A percentile compares a stretch with the other conserved stretches of the same genome.
Evolutionary conservation across 2,113 vertebrate species (phyloP).

Genomic region (Boulengeromyrus knoepffleri): DNA sequence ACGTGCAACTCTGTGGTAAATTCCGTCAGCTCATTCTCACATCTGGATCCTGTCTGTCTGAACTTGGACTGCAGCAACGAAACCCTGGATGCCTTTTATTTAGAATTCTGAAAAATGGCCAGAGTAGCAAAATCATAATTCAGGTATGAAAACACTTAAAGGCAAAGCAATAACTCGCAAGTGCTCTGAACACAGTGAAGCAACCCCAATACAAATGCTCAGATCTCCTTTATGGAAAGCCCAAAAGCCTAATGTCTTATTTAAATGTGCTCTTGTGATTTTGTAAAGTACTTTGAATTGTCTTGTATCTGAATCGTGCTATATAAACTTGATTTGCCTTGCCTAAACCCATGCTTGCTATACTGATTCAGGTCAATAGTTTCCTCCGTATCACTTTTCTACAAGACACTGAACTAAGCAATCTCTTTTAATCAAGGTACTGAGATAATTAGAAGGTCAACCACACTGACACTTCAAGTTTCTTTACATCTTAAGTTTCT

Average conservation of each 20-base stretch:
- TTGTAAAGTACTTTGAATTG: too few species aligned
- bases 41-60: slow-evolving; percentile 1
- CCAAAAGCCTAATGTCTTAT: neutral
- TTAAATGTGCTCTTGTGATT: too few species aligned
- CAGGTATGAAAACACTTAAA: slow-evolving; percentile 4
- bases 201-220: neutral
- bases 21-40: slow-evolving; percentile 4
- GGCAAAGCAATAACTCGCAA: neutral
- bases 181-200: neutral
- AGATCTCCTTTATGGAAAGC: neutral
- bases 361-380: neutral
- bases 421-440: neutral
- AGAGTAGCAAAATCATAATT: slow-evolving; percentile 19
- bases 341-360: neutral
- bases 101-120: slow-evolving; percentile 22
- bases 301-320: neutral
- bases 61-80: neutral
- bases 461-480: neutral
- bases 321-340: neutral
- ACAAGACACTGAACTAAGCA: neutral
- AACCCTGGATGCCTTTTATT: neutral
- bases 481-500: neutral
- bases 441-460: neutral
- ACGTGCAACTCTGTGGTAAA: slow-evolving; percentile 5
- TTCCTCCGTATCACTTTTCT: neutral